These are phyloP conservation scores for Glyphotaelius pellucidus DNA, from an alignment of 2,888 invertebrate species.

Conservation along the genomic window DNA sequence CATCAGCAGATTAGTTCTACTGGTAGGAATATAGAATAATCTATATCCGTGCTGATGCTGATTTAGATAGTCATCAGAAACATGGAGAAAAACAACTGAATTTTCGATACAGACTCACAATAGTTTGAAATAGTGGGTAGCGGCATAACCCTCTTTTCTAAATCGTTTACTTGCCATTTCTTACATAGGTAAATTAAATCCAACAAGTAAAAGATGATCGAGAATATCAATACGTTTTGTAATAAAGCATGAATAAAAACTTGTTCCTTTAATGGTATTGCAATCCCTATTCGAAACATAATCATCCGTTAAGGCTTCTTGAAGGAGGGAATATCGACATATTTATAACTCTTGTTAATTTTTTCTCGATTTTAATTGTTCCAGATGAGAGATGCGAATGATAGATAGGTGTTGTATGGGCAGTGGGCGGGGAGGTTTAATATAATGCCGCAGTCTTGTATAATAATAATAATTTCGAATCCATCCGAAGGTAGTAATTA, in stretches of 20 bases:
- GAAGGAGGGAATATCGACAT: conserved; percentile 56
- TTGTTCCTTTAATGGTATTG: background rate
- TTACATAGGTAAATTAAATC: background rate
- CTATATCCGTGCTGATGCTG: too few relatives aligned
- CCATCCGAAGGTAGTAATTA: conserved; percentile 59
- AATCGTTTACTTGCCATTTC: background rate
- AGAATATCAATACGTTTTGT: background rate
- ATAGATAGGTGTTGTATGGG: conserved; percentile 63
- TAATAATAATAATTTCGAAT: conserved; percentile 52
- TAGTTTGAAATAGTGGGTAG: too few relatives aligned
- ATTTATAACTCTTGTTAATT: conserved; percentile 64
- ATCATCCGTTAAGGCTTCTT: conserved; percentile 43
- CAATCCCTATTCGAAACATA: conserved; percentile 32
- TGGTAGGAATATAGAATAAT: too few relatives aligned
- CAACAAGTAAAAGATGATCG: background rate
- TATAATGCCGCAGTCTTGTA: conserved; percentile 52
- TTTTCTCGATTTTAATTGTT: conserved; percentile 64
- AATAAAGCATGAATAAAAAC: background rate
- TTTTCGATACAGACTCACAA: too few relatives aligned
- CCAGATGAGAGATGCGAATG: conserved; percentile 65
- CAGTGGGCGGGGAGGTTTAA: conserved; percentile 58
- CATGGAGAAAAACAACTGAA: too few relatives aligned
- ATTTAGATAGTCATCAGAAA: too few relatives aligned
- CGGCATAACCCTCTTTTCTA: too few relatives aligned
- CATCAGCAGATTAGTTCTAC: too few relatives aligned